Percentiles rank a stretch among this genome's conserved stretches.
Conservation (phyloP, 1,140 invertebrate species). For the Lepidotrigona ventralis region DNA sequence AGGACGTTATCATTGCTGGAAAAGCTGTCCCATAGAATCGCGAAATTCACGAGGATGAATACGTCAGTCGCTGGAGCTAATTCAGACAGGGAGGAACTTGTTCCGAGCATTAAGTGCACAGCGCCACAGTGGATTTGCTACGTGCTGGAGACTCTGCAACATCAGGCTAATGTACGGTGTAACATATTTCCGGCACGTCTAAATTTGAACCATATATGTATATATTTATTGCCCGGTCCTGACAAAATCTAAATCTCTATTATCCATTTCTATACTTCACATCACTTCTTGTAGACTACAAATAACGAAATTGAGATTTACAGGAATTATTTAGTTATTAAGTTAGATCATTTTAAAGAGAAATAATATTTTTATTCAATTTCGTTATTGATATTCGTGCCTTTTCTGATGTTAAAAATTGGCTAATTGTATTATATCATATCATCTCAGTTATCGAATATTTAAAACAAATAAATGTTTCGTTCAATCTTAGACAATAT, state of each 20-base stretch:
- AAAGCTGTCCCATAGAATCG: background rate
- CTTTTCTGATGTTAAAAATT: no score
- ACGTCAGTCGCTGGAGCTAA: slow-evolving; percentile 7
- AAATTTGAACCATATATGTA: background rate
- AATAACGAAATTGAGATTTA: background rate
- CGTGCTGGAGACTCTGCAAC: slow-evolving; percentile 17
- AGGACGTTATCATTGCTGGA: background rate
- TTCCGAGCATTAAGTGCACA: slow-evolving; percentile 32
- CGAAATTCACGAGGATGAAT: slow-evolving; percentile 5
- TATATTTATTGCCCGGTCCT: background rate
- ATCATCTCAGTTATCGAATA: no score
- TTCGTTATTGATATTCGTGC: no score
- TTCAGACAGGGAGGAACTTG: slow-evolving; percentile 22
- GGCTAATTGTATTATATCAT: no score
- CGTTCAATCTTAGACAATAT: no score
- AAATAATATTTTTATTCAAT: no score
- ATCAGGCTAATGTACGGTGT: slow-evolving; percentile 4
- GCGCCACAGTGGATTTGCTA: background rate
- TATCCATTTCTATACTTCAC: background rate
- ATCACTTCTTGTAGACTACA: background rate
- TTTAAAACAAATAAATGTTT: no score
- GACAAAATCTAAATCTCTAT: background rate
- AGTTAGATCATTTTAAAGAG: no score
- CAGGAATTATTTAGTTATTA: no score
- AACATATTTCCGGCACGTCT: slow-evolving; percentile 12